These are phyloP conservation scores for Gorsachius magnificus DNA, from an alignment of 2,797 vertebrate genomes.

Conservation along the genomic window DNA sequence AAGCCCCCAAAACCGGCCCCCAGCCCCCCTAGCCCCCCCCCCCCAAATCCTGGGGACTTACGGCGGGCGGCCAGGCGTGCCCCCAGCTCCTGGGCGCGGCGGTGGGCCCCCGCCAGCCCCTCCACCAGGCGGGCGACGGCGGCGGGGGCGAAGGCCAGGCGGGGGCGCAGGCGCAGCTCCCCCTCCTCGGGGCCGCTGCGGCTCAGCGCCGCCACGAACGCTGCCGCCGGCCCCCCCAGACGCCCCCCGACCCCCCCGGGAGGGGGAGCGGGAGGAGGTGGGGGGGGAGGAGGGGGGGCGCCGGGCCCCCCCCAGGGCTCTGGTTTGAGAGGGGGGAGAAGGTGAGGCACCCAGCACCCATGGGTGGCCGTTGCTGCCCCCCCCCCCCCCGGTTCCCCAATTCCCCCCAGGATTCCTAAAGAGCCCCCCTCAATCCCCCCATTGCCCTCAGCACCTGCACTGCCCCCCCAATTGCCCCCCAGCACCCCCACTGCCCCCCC, in stretches of 20 bases:
- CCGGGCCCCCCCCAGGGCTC: background rate
- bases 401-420: no score
- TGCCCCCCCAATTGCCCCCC: no score
- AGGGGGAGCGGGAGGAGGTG: no score
- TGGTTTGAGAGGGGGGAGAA: background rate
- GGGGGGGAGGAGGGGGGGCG: background rate
- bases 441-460: no score
- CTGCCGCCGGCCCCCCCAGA: background rate
- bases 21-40: background rate
- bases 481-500: no score
- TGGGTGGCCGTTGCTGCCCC: no score
- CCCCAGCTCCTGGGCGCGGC: background rate
- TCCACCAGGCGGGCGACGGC: background rate
- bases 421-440: no score
- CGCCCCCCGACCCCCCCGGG: background rate
- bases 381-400: no score
- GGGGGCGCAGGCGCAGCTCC: background rate
- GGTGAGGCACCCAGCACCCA: background rate
- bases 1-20: background rate
- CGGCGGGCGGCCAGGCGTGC: background rate
- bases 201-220: background rate
- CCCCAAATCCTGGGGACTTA: background rate
- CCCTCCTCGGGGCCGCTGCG: background rate
- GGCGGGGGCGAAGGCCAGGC: background rate
- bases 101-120: background rate